These are phyloP conservation scores for Sparus aurata DNA, from an alignment of 2,797 vertebrate genomes.

Conservation along the genomic window DNA sequence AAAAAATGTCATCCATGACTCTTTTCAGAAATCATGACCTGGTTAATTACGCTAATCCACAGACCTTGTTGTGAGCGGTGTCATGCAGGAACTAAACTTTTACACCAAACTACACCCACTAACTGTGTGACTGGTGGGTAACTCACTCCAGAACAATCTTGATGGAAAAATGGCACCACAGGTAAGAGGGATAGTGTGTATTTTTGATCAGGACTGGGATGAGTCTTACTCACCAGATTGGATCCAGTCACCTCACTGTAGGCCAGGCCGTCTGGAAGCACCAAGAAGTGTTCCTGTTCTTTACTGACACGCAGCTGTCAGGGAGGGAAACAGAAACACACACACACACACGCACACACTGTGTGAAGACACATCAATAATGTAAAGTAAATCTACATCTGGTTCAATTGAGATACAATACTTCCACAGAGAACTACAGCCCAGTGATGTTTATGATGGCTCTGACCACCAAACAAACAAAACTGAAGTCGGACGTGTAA, in stretches of 20 bases:
- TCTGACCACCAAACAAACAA: background rate
- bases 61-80: too few species aligned
- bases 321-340: background rate
- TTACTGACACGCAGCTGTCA: conserved; percentile 94
- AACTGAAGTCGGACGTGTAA: background rate
- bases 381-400: background rate
- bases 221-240: conserved; percentile 89
- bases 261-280: conserved; percentile 91
- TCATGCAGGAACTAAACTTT: too few species aligned
- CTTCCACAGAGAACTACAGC: background rate
- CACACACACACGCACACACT: background rate
- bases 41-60: too few species aligned
- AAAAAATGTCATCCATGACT: too few species aligned
- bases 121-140: too few species aligned
- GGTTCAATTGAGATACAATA: background rate
- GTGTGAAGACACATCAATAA: background rate
- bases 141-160: too few species aligned
- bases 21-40: too few species aligned
- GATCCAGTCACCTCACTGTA: conserved; percentile 94
- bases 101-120: too few species aligned
- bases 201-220: background rate
- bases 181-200: background rate
- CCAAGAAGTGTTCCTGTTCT: conserved; percentile 97
- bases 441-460: background rate
- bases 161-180: too few species aligned